Evolutionary conservation across 2,113 vertebrate genomes (phyloP).

Genomic region (Larimichthys crocea): DNA sequence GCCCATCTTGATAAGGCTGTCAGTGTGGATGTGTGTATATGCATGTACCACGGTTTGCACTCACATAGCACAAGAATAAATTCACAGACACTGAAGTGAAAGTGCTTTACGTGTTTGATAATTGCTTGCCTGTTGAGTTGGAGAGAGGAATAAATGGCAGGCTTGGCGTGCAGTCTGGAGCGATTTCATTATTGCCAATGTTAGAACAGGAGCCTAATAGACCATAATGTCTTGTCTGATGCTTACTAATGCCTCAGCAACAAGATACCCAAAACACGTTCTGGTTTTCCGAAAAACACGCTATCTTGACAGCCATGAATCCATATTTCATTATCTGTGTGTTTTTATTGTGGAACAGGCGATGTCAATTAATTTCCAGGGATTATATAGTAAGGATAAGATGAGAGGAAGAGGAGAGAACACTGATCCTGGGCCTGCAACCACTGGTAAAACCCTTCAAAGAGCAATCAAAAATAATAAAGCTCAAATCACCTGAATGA

Average conservation of each 20-base stretch:
- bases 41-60: constrained; percentile 12
- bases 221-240: constrained; percentile 16
- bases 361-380: constrained; percentile 2
- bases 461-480: background rate
- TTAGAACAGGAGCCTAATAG: constrained; percentile 28
- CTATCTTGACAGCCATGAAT: background rate
- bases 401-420: background rate
- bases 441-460: background rate
- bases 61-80: constrained; percentile 1
- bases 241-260: constrained; percentile 28
- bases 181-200: constrained; percentile 15
- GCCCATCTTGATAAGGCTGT: constrained; percentile 54
- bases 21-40: constrained; percentile 25
- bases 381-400: background rate
- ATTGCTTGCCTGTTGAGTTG: constrained; percentile 30
- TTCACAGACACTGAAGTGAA: constrained; percentile 14
- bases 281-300: background rate
- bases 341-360: background rate
- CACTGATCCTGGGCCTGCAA: background rate
- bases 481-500: background rate
- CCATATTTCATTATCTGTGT: constrained; percentile 4
- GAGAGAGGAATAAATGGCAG: constrained; percentile 8
- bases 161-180: constrained; percentile 4
- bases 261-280: background rate
- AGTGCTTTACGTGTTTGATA: constrained; percentile 17